A percentile compares a stretch with the other conserved stretches of the same genome.
Conservation (phyloP, 1,140 invertebrate species). For the Drosophila serrata region DNA sequence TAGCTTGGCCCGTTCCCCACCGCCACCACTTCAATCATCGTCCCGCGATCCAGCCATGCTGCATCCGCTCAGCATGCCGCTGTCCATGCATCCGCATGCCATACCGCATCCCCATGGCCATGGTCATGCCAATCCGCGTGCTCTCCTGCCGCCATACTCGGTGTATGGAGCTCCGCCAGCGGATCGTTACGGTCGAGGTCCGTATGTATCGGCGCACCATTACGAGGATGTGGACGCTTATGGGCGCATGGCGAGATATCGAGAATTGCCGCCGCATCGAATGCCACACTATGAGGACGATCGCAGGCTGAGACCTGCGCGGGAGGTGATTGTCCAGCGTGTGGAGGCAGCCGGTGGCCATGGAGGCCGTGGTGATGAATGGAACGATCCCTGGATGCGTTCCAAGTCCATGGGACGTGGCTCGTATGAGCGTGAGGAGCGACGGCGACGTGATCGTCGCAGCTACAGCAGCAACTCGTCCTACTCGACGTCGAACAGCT, state of each 20-base stretch:
- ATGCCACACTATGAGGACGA: conserved; percentile 85
- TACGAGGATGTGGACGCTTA: conserved; percentile 83
- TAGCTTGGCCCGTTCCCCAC: conserved; percentile 25
- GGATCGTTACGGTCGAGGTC: conserved; percentile 66
- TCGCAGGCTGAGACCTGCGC: conserved; percentile 88
- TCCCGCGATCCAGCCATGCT: conserved; percentile 36
- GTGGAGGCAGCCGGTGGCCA: conserved; percentile 86
- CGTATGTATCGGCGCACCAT: conserved; percentile 50
- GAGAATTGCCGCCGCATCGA: conserved; percentile 80
- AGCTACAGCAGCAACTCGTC: conserved; percentile 88
- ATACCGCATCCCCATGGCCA: conserved; percentile 5
- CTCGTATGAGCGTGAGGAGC: conserved; percentile 75
- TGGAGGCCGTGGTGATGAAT: conserved; percentile 91
- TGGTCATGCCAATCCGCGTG: conserved; percentile 46
- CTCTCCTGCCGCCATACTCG: conserved; percentile 54
- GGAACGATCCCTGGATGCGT: conserved; percentile 97
- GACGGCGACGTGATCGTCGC: conserved; percentile 83
- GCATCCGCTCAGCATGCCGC: conserved; percentile 24
- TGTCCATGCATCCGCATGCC: conserved; percentile 32
- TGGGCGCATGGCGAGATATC: conserved; percentile 75
- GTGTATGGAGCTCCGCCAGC: conserved; percentile 66
- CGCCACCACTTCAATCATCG: conserved; percentile 26
- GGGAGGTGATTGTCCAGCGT: conserved; percentile 92
- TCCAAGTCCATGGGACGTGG: conserved; percentile 88
- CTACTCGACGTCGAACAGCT: conserved; percentile 88